Conservation (phyloP, 1,140 invertebrate genomes). For the Thaumatotibia leucotreta region DNA sequence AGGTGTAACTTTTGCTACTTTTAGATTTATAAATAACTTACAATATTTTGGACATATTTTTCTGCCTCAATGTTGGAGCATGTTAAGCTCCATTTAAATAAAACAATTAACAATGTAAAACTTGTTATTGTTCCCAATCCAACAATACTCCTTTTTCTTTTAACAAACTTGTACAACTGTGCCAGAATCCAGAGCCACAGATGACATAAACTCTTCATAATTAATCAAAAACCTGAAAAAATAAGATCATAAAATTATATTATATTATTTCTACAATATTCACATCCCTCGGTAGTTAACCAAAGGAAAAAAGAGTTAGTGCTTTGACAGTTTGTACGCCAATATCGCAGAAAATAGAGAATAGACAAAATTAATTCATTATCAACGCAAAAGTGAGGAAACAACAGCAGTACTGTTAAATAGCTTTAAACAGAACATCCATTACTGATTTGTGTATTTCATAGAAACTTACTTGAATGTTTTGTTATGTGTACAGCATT, state of each 20-base stretch:
- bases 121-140: neutral
- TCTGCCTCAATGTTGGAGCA: constrained; percentile 78
- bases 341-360: too few species aligned
- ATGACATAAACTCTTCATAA: constrained; percentile 14
- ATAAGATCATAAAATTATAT: neutral
- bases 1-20: neutral
- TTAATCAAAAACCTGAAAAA: neutral
- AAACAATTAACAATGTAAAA: constrained; percentile 28
- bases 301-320: too few species aligned
- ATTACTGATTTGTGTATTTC: too few species aligned
- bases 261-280: too few species aligned
- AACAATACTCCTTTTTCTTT: constrained; percentile 5
- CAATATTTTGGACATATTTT: constrained; percentile 76
- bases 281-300: too few species aligned
- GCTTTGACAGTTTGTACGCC: too few species aligned
- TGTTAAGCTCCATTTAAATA: constrained; percentile 78
- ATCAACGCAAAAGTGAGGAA: too few species aligned
- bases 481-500: too few species aligned
- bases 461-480: too few species aligned
- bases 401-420: too few species aligned
- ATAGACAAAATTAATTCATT: too few species aligned
- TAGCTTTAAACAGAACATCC: too few species aligned
- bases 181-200: constrained; percentile 11
- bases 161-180: constrained; percentile 16
- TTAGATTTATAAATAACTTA: constrained; percentile 51